Evolutionary conservation across 2,797 vertebrate genomes (phyloP).

Genomic region (Protosalanx chinensis): DNA sequence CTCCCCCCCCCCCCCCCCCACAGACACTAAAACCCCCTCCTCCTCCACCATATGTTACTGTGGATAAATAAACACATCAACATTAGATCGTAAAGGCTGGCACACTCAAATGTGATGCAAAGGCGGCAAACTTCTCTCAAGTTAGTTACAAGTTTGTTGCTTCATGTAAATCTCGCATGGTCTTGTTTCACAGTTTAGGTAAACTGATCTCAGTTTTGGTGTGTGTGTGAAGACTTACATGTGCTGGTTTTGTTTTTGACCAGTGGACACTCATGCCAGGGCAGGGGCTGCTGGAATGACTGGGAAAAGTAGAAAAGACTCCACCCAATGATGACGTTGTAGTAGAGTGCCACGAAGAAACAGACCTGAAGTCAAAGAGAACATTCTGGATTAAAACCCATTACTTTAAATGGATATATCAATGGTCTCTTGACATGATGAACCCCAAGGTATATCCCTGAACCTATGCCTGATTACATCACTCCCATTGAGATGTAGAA

Average conservation of each 20-base stretch:
- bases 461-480: neutral
- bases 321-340: slow-evolving; percentile 99
- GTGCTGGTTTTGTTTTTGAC: slow-evolving; percentile 86
- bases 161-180: too few species aligned
- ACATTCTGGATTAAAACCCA: neutral
- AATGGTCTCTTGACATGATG: neutral
- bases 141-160: too few species aligned
- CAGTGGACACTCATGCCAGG: slow-evolving; percentile 93
- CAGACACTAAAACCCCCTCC: too few species aligned
- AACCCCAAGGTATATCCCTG: too few species aligned
- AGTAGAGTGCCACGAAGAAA: slow-evolving; percentile 96
- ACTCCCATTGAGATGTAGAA: neutral
- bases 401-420: neutral
- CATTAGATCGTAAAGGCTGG: too few species aligned
- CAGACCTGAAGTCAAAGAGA: slow-evolving; percentile 80
- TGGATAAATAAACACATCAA: too few species aligned
- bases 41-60: too few species aligned
- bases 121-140: too few species aligned
- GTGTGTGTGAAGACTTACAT: slow-evolving; percentile 72
- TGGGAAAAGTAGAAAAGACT: slow-evolving; percentile 98
- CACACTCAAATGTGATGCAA: too few species aligned
- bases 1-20: too few species aligned
- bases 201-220: too few species aligned
- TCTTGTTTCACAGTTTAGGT: too few species aligned
- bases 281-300: slow-evolving; percentile 95